Base-by-base conservation (phyloP, 2,888 invertebrate species). In the Agonopterix subpropinquella region DNA sequence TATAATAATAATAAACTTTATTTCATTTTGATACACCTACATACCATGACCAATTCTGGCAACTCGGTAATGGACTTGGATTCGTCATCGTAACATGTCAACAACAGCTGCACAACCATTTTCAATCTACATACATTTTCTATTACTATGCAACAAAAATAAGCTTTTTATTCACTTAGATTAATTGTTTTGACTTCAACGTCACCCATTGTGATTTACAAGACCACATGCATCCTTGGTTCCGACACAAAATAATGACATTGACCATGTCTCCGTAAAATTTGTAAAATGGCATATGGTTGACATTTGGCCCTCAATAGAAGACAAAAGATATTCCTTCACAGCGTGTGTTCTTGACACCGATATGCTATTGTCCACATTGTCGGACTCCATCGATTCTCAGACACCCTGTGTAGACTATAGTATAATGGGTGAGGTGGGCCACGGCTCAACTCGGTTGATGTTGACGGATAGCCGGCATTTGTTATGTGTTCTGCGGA, bases 301-400 rank as follows among this genome's bases (percentile, higher is more conserved):
- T 64, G 61, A 68, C 65, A 65, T 71, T 71, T 61, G 70, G 63
- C 67, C 76, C 64, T 77, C 70, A 59, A 64, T 66, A 62, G 66
- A 65, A 73, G 67, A 78, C 75, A 78, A 77, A 76, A 68, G 56
- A 55, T 11, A 2, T n/a, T 61, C 28, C 28, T 28, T 55, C 53
- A 52, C 53, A 53, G 53, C 58, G 59, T 67, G 64, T 65, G 77
- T 62, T 77, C 79, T 78, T 83, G 79, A 80, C 81, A 81, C 67
- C 69, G 70, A 75, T 77, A 57, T 53, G 53, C 71, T 64, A 71
- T 77, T 78, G 73, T 77, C 70, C 68, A 65, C 61, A 70, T 68
- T 70, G 72, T 71, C 65, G 65, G 62, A 60, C 53, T 50, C 44
- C 53, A 61, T 65, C 63, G 67, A 74, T 72, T 72, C 58, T 54